Base-by-base conservation (phyloP, 2,888 invertebrate genomes). In the Hermaeophaga mercurialis region DNA sequence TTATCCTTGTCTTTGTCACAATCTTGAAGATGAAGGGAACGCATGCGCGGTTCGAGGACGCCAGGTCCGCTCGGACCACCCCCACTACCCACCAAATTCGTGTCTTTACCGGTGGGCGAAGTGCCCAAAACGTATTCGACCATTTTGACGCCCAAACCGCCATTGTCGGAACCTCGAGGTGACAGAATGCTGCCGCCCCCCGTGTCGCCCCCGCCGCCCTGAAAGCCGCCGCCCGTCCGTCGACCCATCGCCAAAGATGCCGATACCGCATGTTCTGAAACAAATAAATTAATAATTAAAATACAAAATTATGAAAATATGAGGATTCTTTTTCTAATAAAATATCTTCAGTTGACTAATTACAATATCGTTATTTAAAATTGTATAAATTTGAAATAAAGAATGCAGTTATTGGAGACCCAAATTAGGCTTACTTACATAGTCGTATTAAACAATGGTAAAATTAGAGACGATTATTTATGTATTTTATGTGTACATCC, bases 91-190 rank as follows among this genome's bases (percentile, higher is more conserved):
- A 82, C 73, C 65, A 80, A 43, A 7, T 24, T 80, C 19, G 36
- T 52, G 69, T 88, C 89, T 76, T 89, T 88, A 69, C 84, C 83
- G 66, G 94, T 94, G 15, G 94, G 94, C 62, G 93, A 94, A 63
- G 91, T 92, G 65, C 96, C 93, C 70, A 98, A 84, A 57, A 98
- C 96, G 78, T 96, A 97, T 80, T 98, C 97, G 50, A 96, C 97
- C 95, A 97, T 97, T 83, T 96, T 96, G 67, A 96, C 94, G 66
- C 94, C 95, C 66, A 96, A 86, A 38, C 94, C 94, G 59, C 93
- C 92, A 14, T 95, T 92, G 77, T 95, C 92, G 69, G 82, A 82
- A 34, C 79, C 77, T 62, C 93, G 84, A 39, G 94, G 92, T 41
- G 91, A 91, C 67, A 85, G 81, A 70, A 87, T 82, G 76, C 80